Conservation (phyloP, 1,140 invertebrate genomes). For the Sarcophaga bullata region DNA sequence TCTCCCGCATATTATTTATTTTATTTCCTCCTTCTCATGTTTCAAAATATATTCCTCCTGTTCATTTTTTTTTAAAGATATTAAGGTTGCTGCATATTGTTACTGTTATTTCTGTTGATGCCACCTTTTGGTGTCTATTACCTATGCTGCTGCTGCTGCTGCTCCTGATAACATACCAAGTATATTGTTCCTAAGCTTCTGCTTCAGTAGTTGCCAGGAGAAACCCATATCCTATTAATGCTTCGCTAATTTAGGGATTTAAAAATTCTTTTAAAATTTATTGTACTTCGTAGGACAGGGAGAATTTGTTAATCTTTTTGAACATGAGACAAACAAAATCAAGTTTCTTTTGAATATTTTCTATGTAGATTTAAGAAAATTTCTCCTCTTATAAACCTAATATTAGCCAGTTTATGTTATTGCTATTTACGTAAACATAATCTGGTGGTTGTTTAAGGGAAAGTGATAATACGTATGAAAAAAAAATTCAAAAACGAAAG, state of each 20-base stretch:
- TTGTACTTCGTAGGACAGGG: background rate
- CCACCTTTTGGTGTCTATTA: background rate
- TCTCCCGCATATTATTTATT: background rate
- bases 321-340: conserved; percentile 1
- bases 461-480: too few relatives aligned
- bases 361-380: too few relatives aligned
- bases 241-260: conserved; percentile 37
- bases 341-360: too few relatives aligned
- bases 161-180: background rate
- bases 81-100: conserved; percentile 37
- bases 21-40: background rate
- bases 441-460: too few relatives aligned
- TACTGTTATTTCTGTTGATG: conserved; percentile 19
- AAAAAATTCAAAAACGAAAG: too few relatives aligned
- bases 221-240: conserved; percentile 33
- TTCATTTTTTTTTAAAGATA: background rate
- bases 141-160: background rate
- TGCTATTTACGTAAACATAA: too few relatives aligned
- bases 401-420: too few relatives aligned
- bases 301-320: conserved; percentile 1
- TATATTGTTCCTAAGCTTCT: background rate
- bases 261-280: background rate
- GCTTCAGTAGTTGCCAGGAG: background rate
- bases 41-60: background rate
- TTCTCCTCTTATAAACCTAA: too few relatives aligned